A percentile compares a stretch with the other conserved stretches of the same genome.
Evolutionary conservation across 2,113 vertebrate species (phyloP).

Genomic region (Eurystomus gularis): DNA sequence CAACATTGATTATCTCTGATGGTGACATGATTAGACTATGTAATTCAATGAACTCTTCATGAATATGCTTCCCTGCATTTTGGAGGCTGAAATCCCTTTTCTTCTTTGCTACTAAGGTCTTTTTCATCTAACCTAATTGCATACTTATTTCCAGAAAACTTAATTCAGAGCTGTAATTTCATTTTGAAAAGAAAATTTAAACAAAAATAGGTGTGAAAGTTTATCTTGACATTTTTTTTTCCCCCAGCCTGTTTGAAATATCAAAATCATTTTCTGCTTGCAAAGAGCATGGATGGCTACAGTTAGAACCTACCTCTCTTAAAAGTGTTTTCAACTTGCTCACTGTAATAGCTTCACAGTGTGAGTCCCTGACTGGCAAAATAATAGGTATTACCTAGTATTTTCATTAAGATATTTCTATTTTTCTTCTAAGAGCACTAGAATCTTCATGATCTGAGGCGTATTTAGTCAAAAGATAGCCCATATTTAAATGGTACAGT

Average conservation of each 20-base stretch:
- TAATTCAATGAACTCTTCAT: background rate
- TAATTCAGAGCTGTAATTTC: background rate
- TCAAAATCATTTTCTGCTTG: background rate
- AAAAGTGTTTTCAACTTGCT: background rate
- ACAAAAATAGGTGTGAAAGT: fast-evolving
- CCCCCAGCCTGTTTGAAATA: background rate
- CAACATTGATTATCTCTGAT: background rate
- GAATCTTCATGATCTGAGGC: background rate
- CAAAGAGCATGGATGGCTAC: background rate
- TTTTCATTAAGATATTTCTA: background rate
- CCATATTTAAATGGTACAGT: background rate
- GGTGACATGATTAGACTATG: fast-evolving
- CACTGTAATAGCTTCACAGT: background rate
- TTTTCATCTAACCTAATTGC: background rate
- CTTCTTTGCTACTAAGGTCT: background rate
- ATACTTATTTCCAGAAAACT: background rate
- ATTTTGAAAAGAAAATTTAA: background rate
- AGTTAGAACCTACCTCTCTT: background rate
- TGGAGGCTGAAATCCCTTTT: background rate
- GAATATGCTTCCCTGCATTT: background rate
- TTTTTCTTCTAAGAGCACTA: background rate
- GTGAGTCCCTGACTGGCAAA: background rate
- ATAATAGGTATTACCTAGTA: background rate
- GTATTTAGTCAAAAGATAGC: background rate
- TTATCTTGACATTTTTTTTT: background rate